Evolutionary conservation across 1,140 invertebrate genomes (phyloP).

Genomic region (Daktulosphaira vitifoliae): DNA sequence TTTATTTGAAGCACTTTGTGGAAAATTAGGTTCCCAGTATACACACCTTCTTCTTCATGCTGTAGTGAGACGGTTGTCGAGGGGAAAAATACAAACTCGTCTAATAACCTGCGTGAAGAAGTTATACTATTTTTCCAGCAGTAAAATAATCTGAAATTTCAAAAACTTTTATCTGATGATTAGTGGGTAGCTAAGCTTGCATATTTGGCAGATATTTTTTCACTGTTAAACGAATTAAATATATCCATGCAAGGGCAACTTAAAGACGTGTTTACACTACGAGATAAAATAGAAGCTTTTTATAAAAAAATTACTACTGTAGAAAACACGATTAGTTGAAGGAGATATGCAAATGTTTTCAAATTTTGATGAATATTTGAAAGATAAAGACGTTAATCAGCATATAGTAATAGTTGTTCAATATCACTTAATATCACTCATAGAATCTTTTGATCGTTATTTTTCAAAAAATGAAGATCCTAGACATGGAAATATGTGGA

Average conservation of each 20-base stretch:
- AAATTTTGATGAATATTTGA: background rate
- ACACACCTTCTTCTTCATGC: slow-evolving; percentile 14
- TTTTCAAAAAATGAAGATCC: too few species aligned
- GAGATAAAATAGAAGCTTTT: slow-evolving; percentile 27
- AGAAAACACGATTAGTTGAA: too few species aligned
- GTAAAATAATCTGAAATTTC: slow-evolving; percentile 10
- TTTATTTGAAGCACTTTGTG: too few species aligned
- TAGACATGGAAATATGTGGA: too few species aligned
- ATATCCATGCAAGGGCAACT: slow-evolving; percentile 25
- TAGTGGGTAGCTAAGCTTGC: slow-evolving; percentile 35
- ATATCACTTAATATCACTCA: background rate
- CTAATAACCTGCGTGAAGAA: background rate
- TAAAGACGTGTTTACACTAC: too few species aligned
- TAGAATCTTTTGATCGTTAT: too few species aligned
- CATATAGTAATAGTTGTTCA: slow-evolving; percentile 1
- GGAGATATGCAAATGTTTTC: slow-evolving; percentile 2
- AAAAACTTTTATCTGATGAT: background rate
- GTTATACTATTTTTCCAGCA: slow-evolving; percentile 8
- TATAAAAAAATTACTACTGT: slow-evolving; percentile 1
- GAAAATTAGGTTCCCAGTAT: slow-evolving; percentile 36
- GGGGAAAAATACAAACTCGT: background rate
- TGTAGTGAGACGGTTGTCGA: slow-evolving; percentile 3
- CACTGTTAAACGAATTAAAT: slow-evolving; percentile 29
- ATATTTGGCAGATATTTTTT: slow-evolving; percentile 35
- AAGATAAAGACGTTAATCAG: background rate